Percentiles rank a stretch among this genome's conserved stretches.
Conservation (phyloP, 2,797 vertebrate genomes). For the Bryconaethiops microstoma region DNA sequence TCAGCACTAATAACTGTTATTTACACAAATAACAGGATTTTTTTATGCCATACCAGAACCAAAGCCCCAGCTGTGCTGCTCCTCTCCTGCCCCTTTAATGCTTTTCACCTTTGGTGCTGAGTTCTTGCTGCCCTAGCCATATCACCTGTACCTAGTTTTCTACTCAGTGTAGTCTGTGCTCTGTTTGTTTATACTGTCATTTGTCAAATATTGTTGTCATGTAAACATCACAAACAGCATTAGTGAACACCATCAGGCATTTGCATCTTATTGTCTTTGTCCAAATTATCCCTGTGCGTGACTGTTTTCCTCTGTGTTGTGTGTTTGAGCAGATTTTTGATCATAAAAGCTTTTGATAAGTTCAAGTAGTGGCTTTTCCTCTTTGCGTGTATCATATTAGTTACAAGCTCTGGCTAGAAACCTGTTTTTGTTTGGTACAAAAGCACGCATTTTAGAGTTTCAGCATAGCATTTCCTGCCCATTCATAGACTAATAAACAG, state of each 20-base stretch:
- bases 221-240: neutral
- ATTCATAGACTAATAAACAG: too few species aligned
- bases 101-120: neutral
- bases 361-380: neutral
- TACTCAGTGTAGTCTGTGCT: neutral
- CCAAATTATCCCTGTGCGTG: neutral
- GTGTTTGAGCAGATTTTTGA: neutral
- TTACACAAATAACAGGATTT: neutral
- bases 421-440: neutral
- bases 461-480: neutral
- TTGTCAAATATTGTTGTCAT: neutral
- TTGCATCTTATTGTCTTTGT: neutral
- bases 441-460: neutral
- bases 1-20: constrained; percentile 1
- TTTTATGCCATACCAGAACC: neutral
- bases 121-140: neutral
- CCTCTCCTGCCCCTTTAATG: neutral
- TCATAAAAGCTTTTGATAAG: neutral
- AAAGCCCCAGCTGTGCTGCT: neutral
- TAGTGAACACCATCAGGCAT: neutral
- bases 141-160: neutral
- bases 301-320: neutral
- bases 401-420: neutral
- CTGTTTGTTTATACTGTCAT: neutral
- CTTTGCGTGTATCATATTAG: neutral